These are phyloP conservation scores for Pelodiscus sinensis DNA, from an alignment of 2,113 vertebrate genomes.

Conservation along the genomic window DNA sequence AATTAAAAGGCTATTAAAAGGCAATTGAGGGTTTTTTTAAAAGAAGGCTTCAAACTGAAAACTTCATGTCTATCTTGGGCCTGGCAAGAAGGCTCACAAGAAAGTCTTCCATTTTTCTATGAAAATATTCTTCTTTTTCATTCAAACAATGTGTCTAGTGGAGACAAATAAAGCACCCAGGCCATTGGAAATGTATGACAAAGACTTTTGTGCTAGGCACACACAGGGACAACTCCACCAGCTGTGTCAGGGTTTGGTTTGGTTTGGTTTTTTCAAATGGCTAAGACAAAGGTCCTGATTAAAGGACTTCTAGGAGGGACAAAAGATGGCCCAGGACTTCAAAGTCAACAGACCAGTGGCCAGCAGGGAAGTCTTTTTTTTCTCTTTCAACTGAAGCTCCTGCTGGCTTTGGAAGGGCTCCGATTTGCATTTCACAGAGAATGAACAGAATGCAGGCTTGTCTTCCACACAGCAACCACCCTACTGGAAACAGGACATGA, in stretches of 20 bases:
- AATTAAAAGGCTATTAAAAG: conserved; percentile 39
- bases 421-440: conserved; percentile 83
- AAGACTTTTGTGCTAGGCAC: conserved; percentile 82
- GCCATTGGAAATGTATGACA: conserved; percentile 80
- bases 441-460: conserved; percentile 79
- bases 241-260: conserved; percentile 33
- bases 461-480: conserved; percentile 73
- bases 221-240: conserved; percentile 68
- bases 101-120: conserved; percentile 48
- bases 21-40: conserved; percentile 37
- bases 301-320: conserved; percentile 79
- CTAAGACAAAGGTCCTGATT: conserved; percentile 81
- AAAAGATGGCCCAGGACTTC: conserved; percentile 83
- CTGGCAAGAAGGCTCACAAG: conserved; percentile 51
- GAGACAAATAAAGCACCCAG: conserved; percentile 78
- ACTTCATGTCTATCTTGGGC: conserved; percentile 33
- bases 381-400: conserved; percentile 66
- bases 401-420: conserved; percentile 73
- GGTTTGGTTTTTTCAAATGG: conserved; percentile 45
- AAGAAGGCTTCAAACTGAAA: conserved; percentile 55
- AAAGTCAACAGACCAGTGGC: conserved; percentile 82
- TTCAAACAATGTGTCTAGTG: conserved; percentile 75
- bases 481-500: neutral
- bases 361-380: conserved; percentile 77
- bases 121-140: conserved; percentile 59